Percentiles rank a stretch among this genome's conserved stretches.
Conservation (phyloP, 2,113 vertebrate species). For the Argyrosomus japonicus region DNA sequence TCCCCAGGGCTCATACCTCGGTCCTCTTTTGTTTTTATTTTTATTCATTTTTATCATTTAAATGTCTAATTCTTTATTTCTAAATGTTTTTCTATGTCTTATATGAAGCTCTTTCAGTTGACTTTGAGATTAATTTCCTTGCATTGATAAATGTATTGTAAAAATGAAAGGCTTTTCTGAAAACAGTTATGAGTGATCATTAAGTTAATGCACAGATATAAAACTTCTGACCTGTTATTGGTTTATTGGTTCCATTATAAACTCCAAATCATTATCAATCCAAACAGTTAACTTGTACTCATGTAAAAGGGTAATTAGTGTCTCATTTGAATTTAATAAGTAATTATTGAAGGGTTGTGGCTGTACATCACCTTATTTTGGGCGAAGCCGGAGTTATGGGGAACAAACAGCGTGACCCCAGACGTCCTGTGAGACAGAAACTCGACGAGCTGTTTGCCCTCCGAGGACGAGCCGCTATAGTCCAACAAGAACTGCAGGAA, state of each 20-base stretch:
- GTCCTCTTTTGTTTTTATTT: background rate
- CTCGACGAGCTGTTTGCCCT: slow-evolving; percentile 86
- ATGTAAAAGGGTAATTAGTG: background rate
- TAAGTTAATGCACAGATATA: too few species aligned
- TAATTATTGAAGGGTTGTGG: background rate
- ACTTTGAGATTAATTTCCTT: background rate
- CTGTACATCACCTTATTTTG: slow-evolving; percentile 85
- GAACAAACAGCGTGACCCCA: slow-evolving; percentile 91
- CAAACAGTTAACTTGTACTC: too few species aligned
- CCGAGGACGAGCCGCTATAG: slow-evolving; percentile 84
- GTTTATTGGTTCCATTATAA: too few species aligned
- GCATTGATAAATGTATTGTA: too few species aligned
- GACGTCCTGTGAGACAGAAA: slow-evolving; percentile 86
- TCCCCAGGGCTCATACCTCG: background rate
- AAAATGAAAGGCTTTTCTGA: background rate
- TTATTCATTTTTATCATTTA: too few species aligned
- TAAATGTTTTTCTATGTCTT: background rate
- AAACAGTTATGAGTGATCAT: too few species aligned
- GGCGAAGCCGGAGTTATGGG: slow-evolving; percentile 89
- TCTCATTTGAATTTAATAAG: background rate
- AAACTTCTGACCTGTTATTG: too few species aligned
- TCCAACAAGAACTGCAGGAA: slow-evolving; percentile 86
- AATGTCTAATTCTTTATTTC: background rate
- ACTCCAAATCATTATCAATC: too few species aligned
- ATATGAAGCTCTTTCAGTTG: background rate